Conservation (phyloP, 2,797 vertebrate genomes). For the Typhlichthys eigenmanni region DNA sequence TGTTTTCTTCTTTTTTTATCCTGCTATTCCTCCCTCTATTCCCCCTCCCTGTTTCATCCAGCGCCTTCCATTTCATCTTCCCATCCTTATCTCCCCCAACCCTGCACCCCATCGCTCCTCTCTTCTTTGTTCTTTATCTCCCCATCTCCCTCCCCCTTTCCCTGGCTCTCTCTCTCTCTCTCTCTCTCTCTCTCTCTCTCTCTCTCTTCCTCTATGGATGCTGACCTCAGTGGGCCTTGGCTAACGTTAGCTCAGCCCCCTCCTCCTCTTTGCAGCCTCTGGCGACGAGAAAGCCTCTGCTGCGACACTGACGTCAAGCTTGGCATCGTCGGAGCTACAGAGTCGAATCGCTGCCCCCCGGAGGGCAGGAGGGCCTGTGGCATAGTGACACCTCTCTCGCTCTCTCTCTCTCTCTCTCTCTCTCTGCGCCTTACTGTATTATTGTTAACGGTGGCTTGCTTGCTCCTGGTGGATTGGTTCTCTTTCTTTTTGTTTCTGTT, state of each 20-base stretch:
- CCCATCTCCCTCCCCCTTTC: background rate
- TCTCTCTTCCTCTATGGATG: constrained; percentile 60
- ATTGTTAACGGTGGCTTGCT: too few species aligned
- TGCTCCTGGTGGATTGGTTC: too few species aligned
- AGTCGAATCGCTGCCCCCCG: constrained; percentile 43
- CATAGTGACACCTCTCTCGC: too few species aligned
- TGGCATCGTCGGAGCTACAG: constrained; percentile 80
- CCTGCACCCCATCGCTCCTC: background rate
- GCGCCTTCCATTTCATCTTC: background rate
- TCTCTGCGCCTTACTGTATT: too few species aligned
- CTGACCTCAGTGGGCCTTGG: constrained; percentile 81
- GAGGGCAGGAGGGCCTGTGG: too few species aligned
- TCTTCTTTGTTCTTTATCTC: constrained; percentile 1
- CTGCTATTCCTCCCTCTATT: constrained; percentile 5
- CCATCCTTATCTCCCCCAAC: background rate
- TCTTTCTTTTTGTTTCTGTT: too few species aligned
- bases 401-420: too few species aligned
- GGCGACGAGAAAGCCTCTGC: constrained; percentile 91
- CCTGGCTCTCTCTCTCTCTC: background rate
- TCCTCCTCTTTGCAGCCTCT: constrained; percentile 98
- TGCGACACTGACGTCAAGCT: constrained; percentile 89
- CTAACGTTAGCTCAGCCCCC: constrained; percentile 94
- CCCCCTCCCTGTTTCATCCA: constrained; percentile 11
- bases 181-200: constrained; percentile 1
- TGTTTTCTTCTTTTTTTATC: constrained; percentile 3